Evolutionary conservation across 1,140 invertebrate species (phyloP), one percentile per base, ranked within the genome.

Genomic region (Chelonus insularis): DNA sequence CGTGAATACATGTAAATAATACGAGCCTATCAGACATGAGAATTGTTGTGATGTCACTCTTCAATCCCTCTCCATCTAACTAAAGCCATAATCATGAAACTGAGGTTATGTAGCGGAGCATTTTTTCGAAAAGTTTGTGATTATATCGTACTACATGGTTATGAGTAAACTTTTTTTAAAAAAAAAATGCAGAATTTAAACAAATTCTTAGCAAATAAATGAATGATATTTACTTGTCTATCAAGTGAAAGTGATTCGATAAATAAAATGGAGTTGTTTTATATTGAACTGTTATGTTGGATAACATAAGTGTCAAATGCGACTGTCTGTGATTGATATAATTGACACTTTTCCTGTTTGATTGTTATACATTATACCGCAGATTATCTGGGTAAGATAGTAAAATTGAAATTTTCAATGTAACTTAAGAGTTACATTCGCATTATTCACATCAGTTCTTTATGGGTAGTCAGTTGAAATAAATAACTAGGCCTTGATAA

Each of bases 51-150:
- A 45, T 18, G 16, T 45, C n/a, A 16, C 9, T 2, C 9, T 14
- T 2, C 12, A 16, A 12, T 7, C 14, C 16, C n/a, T 9, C 16
- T 2, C 14, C n/a, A 9, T 4, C 41, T 16, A 29, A 4, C 25
- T 7, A 29, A 4, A 29, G 7, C 9, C 14, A 16, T 4, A 45
- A 18, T 45, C 41, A 45, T 45, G 41, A 45, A 45, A 14, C 16
- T 45, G 41, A 45, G 41, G 41, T 45, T 45, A 45, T 45, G 41
- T 45, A 12, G 41, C 14, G 14, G 16, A 45, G 41, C 41, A 12
- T 45, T 4, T 45, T 45, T 14, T 18, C 16, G 1, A 1, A 45
- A 45, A 18, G n/a, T 16, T 45, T 45, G 41, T 45, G 3, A 45
- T 45, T 45, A 14, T 9, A 7, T 6, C 41, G 7, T 29, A 29